Conservation (phyloP, 2,888 invertebrate genomes). For the Anodontia alba region DNA sequence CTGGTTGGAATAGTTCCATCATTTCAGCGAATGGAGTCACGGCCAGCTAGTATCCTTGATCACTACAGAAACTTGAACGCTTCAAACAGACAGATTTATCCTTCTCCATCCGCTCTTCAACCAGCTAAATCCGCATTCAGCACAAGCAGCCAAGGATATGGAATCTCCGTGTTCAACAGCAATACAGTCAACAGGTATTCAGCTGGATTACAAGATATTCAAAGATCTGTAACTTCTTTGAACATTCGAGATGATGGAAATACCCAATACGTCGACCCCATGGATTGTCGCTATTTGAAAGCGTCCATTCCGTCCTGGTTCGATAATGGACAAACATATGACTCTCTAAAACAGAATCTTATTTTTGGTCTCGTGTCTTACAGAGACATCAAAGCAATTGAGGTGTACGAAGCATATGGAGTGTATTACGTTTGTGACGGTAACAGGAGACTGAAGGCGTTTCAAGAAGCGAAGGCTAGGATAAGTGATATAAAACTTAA, state of each 20-base stretch:
- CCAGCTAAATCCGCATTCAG: no score
- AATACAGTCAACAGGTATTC: no score
- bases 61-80: no score
- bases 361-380: neutral
- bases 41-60: no score
- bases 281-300: neutral
- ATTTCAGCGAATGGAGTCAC: no score
- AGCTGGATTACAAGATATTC: no score
- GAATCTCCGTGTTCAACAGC: no score
- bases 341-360: neutral
- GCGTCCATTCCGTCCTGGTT: neutral
- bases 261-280: neutral
- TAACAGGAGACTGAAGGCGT: constrained; percentile 5
- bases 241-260: neutral
- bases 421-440: neutral
- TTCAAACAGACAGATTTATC: no score
- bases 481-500: neutral
- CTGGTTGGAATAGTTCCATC: no score
- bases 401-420: neutral
- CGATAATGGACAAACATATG: neutral
- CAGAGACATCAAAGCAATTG: neutral
- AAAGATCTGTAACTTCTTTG: no score
- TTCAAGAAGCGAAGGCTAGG: neutral
- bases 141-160: no score
- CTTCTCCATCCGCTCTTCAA: no score